These are phyloP conservation scores for Ctenopoma kingsleyae DNA, from an alignment of 2,797 vertebrate genomes.

Conservation along the genomic window DNA sequence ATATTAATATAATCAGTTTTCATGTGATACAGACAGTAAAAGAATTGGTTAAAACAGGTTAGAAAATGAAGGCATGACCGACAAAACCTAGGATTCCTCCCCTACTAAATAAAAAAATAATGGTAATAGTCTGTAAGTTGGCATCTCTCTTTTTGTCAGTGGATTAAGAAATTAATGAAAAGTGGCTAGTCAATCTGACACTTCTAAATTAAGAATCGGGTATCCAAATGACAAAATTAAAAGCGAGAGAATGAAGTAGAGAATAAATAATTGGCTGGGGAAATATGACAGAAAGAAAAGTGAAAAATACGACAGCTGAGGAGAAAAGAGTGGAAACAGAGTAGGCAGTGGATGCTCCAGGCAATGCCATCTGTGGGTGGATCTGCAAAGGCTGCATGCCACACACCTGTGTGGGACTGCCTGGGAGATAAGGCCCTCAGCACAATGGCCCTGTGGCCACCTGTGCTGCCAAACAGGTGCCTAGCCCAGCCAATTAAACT, in stretches of 20 bases:
- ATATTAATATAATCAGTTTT: slow-evolving; percentile 36
- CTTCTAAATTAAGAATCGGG: slow-evolving; percentile 70
- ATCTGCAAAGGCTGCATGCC: slow-evolving; percentile 76
- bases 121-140: slow-evolving; percentile 68
- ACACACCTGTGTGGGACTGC: slow-evolving; percentile 85
- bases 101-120: slow-evolving; percentile 69
- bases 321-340: slow-evolving; percentile 59
- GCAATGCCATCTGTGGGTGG: slow-evolving; percentile 83
- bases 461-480: slow-evolving; percentile 84
- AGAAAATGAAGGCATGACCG: slow-evolving; percentile 26
- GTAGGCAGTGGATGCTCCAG: slow-evolving; percentile 68
- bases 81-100: slow-evolving; percentile 51
- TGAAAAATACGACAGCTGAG: slow-evolving; percentile 60
- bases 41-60: slow-evolving; percentile 30
- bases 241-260: slow-evolving; percentile 58
- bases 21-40: slow-evolving; percentile 26
- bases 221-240: slow-evolving; percentile 72
- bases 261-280: slow-evolving; percentile 68
- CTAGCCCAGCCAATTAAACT: slow-evolving; percentile 85
- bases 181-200: slow-evolving; percentile 64
- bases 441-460: slow-evolving; percentile 80
- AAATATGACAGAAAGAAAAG: slow-evolving; percentile 65
- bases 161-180: slow-evolving; percentile 76
- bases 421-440: slow-evolving; percentile 77
- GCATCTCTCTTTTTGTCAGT: slow-evolving; percentile 66